Evolutionary conservation across 2,113 vertebrate species (phyloP), one percentile per base, ranked within the genome.

Genomic region (Kryptolebias marmoratus): DNA sequence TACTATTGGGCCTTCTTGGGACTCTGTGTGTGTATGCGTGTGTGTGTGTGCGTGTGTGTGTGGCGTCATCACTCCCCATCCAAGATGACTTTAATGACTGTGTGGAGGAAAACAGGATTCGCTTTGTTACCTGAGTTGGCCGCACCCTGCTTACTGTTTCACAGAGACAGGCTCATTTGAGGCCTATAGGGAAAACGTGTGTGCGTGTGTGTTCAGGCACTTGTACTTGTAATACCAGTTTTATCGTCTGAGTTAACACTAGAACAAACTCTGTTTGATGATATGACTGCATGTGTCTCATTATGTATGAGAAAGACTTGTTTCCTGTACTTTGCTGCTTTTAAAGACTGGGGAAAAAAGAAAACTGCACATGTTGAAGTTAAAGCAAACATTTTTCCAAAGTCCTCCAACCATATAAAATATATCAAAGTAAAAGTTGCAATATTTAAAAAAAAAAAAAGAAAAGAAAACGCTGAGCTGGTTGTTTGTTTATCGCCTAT

Each of bases 61-160:
- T 31, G 12, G 54, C 44, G 63, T 49, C 15, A 28, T 63, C 42
- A 45, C 62, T 77, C 49, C 15, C 42, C 55, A 15, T 62, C 1
- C 10, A 49, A 64, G 36, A 50, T 71, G 15, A 49, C 49, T 58
- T 42, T 64, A 71, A 64, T 5, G 5, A 75, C 49, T 60, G 53
- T 63, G 79, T 53, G 61, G 57, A 69, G 49, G 53, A 75, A 85
- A 85, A 88, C 53, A 31, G 68, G 77, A 88, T 60, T 83, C 81
- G 55, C 54, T 63, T 39, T 58, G 67, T 79, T 83, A 82, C 87
- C 89, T 81, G 75, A 83, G 84, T 86, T 68, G 64, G 58, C 71
- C 85, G 47, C 89, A 86, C 88, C 88, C 85, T 58, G 61, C 66
- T 28, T 79, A 13, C 50, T 67, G 14, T 65, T 70, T 55, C 64